phyloP scores from a whole-genome alignment of 2,113 vertebrate genomes.

The Desmodus rotundus region DNA sequence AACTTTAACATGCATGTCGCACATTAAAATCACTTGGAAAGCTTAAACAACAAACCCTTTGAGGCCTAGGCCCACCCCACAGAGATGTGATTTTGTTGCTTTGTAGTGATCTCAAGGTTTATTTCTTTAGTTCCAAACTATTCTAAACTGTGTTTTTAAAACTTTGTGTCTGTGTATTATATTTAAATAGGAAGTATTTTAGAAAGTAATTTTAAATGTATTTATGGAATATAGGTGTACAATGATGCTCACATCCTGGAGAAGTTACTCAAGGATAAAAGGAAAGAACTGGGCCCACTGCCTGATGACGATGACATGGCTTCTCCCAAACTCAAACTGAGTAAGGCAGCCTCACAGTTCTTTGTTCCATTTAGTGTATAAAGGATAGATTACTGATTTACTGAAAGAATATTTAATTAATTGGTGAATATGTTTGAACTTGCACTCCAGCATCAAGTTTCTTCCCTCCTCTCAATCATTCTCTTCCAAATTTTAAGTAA shows the following conservation, averaged over 20 bases:
- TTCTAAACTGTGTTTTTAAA: not conserved
- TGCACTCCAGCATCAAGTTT: not conserved
- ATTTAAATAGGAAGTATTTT: not conserved
- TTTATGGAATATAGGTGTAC: constrained; percentile 88
- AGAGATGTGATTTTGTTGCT: not conserved
- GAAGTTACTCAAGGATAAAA: constrained; percentile 95
- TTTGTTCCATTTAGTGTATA: not conserved
- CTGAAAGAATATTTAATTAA: not conserved
- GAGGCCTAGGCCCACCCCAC: no score
- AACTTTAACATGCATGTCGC: not conserved
- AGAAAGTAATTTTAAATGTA: constrained; percentile 63
- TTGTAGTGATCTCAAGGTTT: not conserved
- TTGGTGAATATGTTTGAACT: constrained; percentile 14
- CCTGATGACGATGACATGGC: constrained; percentile 95
- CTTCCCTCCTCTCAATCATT: not conserved
- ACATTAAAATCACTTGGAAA: not conserved
- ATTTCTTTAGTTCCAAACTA: not conserved
- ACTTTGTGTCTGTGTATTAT: not conserved
- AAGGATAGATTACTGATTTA: not conserved
- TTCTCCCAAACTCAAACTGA: constrained; percentile 97
- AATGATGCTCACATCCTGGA: constrained; percentile 97
- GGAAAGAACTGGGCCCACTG: constrained; percentile 92
- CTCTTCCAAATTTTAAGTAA: constrained; percentile 15
- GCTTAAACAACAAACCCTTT: not conserved
- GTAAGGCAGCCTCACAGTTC: constrained; percentile 81